These are phyloP conservation scores for Chloroceryle inda DNA, from an alignment of 2,797 vertebrate species.

Conservation along the genomic window DNA sequence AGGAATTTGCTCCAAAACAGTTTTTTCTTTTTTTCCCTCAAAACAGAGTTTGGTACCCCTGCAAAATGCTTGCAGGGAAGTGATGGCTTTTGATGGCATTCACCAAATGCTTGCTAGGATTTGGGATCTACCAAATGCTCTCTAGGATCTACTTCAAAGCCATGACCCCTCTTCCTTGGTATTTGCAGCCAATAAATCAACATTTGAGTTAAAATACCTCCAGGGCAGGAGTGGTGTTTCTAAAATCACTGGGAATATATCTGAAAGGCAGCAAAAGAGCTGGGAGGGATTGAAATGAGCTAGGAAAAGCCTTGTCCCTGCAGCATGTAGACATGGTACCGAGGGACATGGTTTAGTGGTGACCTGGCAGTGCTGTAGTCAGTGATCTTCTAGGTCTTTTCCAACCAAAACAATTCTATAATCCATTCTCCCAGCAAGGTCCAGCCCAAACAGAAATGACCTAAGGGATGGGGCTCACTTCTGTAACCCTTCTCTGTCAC, in stretches of 20 bases:
- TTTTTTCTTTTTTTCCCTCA: not conserved
- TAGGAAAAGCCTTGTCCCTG: too few relatives aligned
- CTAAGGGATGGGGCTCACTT: not conserved
- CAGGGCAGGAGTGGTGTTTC: too few relatives aligned
- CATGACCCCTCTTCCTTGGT: too few relatives aligned
- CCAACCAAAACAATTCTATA: not conserved
- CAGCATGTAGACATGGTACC: too few relatives aligned
- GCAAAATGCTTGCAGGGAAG: not conserved
- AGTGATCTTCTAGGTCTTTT: not conserved
- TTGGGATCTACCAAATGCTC: not conserved
- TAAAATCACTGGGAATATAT: too few relatives aligned
- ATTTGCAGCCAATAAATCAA: too few relatives aligned
- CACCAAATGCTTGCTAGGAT: not conserved
- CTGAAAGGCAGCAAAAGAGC: too few relatives aligned
- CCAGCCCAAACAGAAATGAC: not conserved
- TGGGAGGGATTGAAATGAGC: too few relatives aligned
- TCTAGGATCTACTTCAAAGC: too few relatives aligned
- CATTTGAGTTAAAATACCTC: too few relatives aligned
- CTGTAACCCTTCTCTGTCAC: not conserved
- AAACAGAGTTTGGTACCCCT: not conserved
- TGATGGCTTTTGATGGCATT: not conserved
- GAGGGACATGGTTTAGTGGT: not conserved
- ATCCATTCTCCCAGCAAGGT: fast-evolving
- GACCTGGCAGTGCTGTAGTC: not conserved
- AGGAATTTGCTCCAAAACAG: not conserved